Conservation (phyloP, 2,797 vertebrate genomes). For the Pseudopleuronectes americanus region DNA sequence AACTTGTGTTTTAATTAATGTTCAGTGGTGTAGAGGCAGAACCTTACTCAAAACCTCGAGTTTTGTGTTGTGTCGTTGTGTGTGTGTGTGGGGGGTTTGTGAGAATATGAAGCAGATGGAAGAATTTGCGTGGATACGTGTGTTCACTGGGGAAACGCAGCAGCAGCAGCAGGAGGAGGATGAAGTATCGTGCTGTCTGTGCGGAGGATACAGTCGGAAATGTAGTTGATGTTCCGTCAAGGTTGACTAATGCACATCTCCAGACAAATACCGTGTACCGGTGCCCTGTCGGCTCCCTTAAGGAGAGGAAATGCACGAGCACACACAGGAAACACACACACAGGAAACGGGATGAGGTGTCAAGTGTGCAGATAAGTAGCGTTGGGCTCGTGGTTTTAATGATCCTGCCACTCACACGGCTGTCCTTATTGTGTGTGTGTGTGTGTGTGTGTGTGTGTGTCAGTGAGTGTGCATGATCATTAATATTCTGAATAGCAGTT, state of each 20-base stretch:
- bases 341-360: constrained; percentile 45
- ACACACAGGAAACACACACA: constrained; percentile 33
- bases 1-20: constrained; percentile 6
- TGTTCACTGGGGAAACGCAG: constrained; percentile 5
- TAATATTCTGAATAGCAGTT: constrained; percentile 26
- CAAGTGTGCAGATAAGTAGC: constrained; percentile 55
- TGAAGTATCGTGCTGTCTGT: constrained; percentile 1
- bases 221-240: constrained; percentile 8
- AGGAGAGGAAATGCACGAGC: constrained; percentile 44
- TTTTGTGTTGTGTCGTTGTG: no score
- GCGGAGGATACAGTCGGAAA: constrained; percentile 24
- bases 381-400: constrained; percentile 58
- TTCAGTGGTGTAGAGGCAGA: neutral
- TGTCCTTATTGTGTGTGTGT: constrained; percentile 33
- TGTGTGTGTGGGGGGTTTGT: no score
- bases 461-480: constrained; percentile 2
- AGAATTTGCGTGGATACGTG: constrained; percentile 10
- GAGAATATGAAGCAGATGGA: constrained; percentile 14
- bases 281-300: constrained; percentile 18
- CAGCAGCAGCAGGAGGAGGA: neutral
- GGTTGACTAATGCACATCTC: constrained; percentile 26
- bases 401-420: constrained; percentile 58
- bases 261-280: constrained; percentile 12
- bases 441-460: constrained; percentile 2
- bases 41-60: neutral